Evolutionary conservation across 2,113 vertebrate species (phyloP).

Genomic region (Rhinoptilus africanus): DNA sequence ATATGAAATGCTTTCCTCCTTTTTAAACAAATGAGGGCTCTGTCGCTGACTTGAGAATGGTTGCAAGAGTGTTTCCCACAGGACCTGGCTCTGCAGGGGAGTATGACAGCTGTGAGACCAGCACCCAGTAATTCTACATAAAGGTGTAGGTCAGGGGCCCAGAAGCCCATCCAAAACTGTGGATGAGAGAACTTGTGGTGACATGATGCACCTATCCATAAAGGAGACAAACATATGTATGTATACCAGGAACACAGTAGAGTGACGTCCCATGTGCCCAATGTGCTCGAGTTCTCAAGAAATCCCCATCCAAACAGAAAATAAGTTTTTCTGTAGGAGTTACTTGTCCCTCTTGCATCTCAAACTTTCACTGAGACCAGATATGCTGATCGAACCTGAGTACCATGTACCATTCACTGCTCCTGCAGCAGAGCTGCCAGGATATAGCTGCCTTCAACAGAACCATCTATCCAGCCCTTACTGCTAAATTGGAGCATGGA

Average conservation of each 20-base stretch:
- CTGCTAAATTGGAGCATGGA: constrained; percentile 26
- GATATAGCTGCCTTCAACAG: constrained; percentile 5
- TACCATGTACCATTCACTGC: background rate
- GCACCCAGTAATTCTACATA: background rate
- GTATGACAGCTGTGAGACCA: background rate
- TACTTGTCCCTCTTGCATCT: background rate
- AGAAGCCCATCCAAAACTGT: background rate
- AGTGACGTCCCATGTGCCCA: background rate
- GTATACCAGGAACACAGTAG: background rate
- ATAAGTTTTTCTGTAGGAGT: background rate
- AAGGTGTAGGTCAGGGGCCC: background rate
- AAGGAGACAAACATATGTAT: background rate
- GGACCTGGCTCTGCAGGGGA: background rate
- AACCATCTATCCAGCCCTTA: background rate
- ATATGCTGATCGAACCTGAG: background rate
- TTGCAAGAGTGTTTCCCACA: background rate
- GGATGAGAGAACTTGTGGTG: background rate
- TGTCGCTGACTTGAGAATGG: background rate
- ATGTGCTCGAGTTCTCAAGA: background rate
- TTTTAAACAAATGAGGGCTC: background rate
- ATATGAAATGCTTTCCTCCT: background rate
- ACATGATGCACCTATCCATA: accelerated
- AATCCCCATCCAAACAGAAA: background rate
- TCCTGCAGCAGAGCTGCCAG: background rate
- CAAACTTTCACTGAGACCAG: background rate